Evolutionary conservation across 2,797 vertebrate species (phyloP), one percentile per base, ranked within the genome.

Genomic region (Sebastiscus albofasciatus): DNA sequence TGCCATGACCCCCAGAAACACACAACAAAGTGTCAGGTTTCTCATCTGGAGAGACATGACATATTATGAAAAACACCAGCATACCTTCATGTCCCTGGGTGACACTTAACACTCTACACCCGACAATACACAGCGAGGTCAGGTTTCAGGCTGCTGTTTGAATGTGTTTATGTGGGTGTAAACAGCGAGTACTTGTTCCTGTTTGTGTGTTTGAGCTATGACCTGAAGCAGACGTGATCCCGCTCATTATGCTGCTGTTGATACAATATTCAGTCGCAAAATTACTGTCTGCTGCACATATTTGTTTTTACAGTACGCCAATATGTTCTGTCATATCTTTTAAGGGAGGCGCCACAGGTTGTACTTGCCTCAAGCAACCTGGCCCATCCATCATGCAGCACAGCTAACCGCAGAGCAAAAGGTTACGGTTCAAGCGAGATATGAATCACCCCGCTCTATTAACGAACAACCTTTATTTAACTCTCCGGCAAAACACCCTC

Each of bases 401-500:
- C 59, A 16, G 74, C 52, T 66, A 65, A 77, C 39, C 2, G 11
- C 31, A n/a, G 31, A 65, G 65, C 67, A 75, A 81, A 74, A 84
- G 77, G 83, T 90, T 72, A 80, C 12, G 61, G 49, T 59, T 80
- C 73, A 83, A 82, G 58, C 31, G 31, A 89, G 73, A 85, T 87
- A 88, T 76, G 72, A 92, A 86, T 91, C 87, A 72, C 33, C 72
- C 33, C 1, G 3, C 67, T 86, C 86, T 83, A 91, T 92, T 92
- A 90, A 91, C 73, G 22, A 90, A 81, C 85, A 89, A 82, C 82
- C 90, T 89, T 93, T 94, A 91, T 89, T 93, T 92, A 93, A 92
- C 84, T 86, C 87, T 62, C 70, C 16, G 12, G 65, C 77, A 84
- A 92, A 93, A 90, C 86, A 86, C 78, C 83, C 82, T 85, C 60